Conservation (phyloP, 2,888 invertebrate genomes). For the Eilema griseolum region DNA sequence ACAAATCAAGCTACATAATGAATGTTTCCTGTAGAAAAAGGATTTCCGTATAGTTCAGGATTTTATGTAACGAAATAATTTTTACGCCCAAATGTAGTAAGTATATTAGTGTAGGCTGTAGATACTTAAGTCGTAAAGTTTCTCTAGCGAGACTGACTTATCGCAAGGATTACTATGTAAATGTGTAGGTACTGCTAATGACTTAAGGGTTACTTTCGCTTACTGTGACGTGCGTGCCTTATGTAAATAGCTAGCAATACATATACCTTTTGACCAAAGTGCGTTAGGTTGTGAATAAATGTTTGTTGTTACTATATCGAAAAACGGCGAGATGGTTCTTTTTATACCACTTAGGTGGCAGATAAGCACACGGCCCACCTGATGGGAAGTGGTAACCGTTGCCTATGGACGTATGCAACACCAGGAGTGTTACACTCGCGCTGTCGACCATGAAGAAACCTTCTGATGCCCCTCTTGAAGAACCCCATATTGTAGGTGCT, state of each 20-base stretch:
- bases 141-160: conserved; percentile 34
- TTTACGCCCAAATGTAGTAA: conserved; percentile 9
- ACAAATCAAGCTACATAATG: background rate
- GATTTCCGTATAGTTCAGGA: background rate
- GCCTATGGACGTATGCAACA: no score
- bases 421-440: no score
- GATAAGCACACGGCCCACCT: no score
- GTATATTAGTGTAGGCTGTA: conserved; percentile 33
- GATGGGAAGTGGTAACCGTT: no score
- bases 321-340: background rate
- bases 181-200: conserved; percentile 40
- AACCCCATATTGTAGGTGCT: no score
- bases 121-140: conserved; percentile 43
- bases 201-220: conserved; percentile 35
- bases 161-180: conserved; percentile 51
- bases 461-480: no score
- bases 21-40: background rate
- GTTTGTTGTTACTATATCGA: background rate
- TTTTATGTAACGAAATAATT: conserved; percentile 4
- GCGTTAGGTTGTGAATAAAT: background rate
- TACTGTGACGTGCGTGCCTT: conserved; percentile 12
- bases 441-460: no score
- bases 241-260: background rate
- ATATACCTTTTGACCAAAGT: background rate
- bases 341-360: no score